These are phyloP conservation scores for Drosophila mettleri DNA, from an alignment of 2,888 invertebrate species.

Conservation along the genomic window DNA sequence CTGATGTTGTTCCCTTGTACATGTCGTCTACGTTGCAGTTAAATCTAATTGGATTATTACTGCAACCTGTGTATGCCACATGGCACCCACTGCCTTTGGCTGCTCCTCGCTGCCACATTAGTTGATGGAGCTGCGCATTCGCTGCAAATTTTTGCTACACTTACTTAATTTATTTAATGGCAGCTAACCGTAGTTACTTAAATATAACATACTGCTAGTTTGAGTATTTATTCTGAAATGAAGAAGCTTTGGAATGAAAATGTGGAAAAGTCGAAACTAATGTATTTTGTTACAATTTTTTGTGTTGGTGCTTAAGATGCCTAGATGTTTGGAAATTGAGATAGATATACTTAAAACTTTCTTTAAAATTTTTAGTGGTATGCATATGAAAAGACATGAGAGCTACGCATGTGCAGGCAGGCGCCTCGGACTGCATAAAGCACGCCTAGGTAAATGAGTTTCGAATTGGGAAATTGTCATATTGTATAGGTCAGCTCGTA, in stretches of 20 bases:
- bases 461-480: too few relatives aligned
- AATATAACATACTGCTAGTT: neutral
- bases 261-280: too few relatives aligned
- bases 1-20: slow-evolving; percentile 40
- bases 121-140: slow-evolving; percentile 3
- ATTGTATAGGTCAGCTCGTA: too few relatives aligned
- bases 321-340: too few relatives aligned
- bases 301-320: too few relatives aligned
- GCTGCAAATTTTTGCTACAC: neutral
- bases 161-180: slow-evolving; percentile 1
- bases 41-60: slow-evolving; percentile 61
- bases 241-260: too few relatives aligned
- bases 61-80: slow-evolving; percentile 44
- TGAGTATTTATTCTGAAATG: neutral
- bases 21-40: slow-evolving; percentile 47
- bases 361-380: too few relatives aligned
- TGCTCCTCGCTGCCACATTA: neutral
- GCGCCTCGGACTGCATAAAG: too few relatives aligned
- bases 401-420: too few relatives aligned
- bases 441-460: too few relatives aligned
- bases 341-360: too few relatives aligned
- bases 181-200: neutral
- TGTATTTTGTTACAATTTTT: neutral
- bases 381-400: too few relatives aligned
- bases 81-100: slow-evolving; percentile 1